phyloP scores from a whole-genome alignment of 2,113 vertebrate genomes.

The Serinus canaria region DNA sequence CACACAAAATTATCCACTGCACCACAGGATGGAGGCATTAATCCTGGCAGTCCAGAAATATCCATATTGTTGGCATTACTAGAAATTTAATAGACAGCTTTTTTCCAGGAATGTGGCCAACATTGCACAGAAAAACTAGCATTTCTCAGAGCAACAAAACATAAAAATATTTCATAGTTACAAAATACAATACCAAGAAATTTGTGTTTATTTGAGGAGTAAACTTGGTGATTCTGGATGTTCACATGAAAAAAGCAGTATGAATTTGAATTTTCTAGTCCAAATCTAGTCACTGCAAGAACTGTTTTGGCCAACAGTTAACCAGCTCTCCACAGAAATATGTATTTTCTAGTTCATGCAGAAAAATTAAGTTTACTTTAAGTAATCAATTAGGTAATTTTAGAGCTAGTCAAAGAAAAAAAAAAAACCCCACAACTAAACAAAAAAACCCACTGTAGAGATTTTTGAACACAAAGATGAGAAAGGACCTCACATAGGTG shows the following conservation, averaged over 20 bases:
- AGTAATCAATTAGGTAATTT: neutral
- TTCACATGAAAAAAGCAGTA: neutral
- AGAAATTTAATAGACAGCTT: neutral
- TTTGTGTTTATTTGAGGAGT: neutral
- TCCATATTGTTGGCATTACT: neutral
- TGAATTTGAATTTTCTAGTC: neutral
- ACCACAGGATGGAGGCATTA: neutral
- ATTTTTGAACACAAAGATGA: neutral
- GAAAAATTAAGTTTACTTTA: neutral
- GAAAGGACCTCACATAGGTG: neutral
- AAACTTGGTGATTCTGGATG: neutral
- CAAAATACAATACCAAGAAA: neutral
- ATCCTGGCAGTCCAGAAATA: neutral
- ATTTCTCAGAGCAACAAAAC: neutral
- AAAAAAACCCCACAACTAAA: fast-evolving
- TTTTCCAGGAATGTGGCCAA: neutral
- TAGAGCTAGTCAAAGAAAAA: neutral
- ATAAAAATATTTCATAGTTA: neutral
- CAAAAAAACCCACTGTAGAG: neutral
- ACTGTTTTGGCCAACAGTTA: neutral
- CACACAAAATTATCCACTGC: neutral
- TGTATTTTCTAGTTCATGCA: neutral
- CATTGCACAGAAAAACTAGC: neutral
- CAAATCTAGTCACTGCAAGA: neutral
- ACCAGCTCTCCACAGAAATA: neutral